Base-by-base conservation (phyloP, 2,113 vertebrate species). In the Dendropsophus ebraccatus region DNA sequence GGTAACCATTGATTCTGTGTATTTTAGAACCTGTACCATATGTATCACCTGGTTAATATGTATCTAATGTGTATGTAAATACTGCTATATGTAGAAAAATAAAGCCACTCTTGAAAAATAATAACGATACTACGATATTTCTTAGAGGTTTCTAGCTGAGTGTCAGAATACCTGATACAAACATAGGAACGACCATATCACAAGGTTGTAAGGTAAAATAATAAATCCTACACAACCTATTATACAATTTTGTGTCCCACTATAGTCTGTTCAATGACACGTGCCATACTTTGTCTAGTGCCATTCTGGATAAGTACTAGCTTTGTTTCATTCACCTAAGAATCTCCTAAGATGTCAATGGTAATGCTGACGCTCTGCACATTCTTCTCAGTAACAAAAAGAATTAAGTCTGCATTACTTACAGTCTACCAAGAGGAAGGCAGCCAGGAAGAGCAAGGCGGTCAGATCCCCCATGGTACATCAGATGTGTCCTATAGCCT, bases 381-480 rank as follows among this genome's bases (percentile, higher is more conserved):
- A 76, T 28, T 79, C 17, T 37, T 52, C 13, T 13, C 14, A 32
- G 30, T 17, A 76, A 47, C 14, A 21, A 80, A 21, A 52, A 13
- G 30, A 21, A 79, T 41, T 5, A 60, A 78, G 74, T 54, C n/a
- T 78, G 21, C 23, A 58, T 70, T 86, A 86, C 84, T 86, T 25
- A 86, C 84, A 80, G 77, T 80, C 78, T 16, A 52, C 17, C 17
- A 80, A 12, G 50, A 80, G 47, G 47, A 86, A n/a, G 16, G 17
- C 62, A 41, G 76, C 12, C 47, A 85, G 32, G 11, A 81, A 65
- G 1, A 80, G 60, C 45, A 80, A 76, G 35, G 65, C 69, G 49
- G 47, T 28, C 14, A 79, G 75, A 70, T 70, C 50, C 62, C 62
- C 75, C 84, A 85, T 85, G 74, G 60, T 45, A 85, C 69, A 58